Conservation (phyloP, 2,113 vertebrate genomes). For the Poeciliopsis occidentalis region DNA sequence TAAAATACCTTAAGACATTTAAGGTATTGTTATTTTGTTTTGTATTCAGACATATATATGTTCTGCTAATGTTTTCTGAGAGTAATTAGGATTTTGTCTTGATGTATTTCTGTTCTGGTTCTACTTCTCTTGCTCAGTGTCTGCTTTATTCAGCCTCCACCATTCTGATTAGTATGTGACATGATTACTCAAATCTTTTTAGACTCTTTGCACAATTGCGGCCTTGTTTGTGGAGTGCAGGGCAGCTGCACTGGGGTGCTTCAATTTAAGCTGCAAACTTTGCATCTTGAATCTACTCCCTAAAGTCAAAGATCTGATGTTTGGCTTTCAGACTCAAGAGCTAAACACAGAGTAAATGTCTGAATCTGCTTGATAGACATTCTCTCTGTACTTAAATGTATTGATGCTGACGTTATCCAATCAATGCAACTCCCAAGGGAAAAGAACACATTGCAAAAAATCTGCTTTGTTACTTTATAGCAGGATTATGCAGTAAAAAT, state of each 20-base stretch:
- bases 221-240: conserved; percentile 28
- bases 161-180: conserved; percentile 9
- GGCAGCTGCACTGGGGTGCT: conserved; percentile 26
- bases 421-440: conserved; percentile 11
- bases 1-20: neutral
- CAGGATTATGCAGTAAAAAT: conserved; percentile 50
- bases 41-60: neutral
- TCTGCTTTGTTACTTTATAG: conserved; percentile 32
- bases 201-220: neutral
- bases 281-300: neutral
- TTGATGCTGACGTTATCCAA: conserved; percentile 39
- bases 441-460: conserved; percentile 33
- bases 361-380: conserved; percentile 30
- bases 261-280: conserved; percentile 28
- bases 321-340: neutral
- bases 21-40: neutral
- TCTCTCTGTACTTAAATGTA: conserved; percentile 39
- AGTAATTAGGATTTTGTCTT: conserved; percentile 16
- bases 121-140: neutral
- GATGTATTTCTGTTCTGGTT: conserved; percentile 19
- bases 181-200: neutral
- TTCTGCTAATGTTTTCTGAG: neutral
- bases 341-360: conserved; percentile 50
- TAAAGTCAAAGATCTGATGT: neutral
- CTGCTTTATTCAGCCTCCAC: neutral